phyloP scores from a whole-genome alignment of 2,888 invertebrate genomes.

The Xestia c-nigrum region DNA sequence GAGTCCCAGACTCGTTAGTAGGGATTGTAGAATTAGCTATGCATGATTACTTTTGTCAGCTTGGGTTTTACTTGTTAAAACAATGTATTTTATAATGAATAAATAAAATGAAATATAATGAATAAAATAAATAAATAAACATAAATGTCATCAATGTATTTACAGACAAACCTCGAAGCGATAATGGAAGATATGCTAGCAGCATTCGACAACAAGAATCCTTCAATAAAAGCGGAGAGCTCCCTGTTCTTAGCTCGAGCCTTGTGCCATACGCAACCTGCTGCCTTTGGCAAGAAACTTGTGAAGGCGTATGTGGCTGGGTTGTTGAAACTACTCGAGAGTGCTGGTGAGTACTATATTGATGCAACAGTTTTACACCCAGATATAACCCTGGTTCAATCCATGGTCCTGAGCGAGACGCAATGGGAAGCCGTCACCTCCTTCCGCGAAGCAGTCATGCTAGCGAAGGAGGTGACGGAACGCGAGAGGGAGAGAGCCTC shows the following conservation, averaged over 20 bases:
- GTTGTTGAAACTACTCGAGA: slow-evolving; percentile 94
- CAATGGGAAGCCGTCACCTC: too few species aligned
- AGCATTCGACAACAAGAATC: slow-evolving; percentile 97
- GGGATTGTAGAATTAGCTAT: too few species aligned
- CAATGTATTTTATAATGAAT: too few species aligned
- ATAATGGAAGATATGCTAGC: slow-evolving; percentile 96
- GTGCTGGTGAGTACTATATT: slow-evolving; percentile 90
- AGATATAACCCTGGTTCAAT: neutral
- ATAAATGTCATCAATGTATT: neutral
- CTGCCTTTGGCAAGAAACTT: slow-evolving; percentile 96
- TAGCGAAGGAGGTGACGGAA: too few species aligned
- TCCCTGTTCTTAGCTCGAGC: slow-evolving; percentile 96
- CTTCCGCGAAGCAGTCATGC: too few species aligned
- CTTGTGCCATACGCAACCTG: slow-evolving; percentile 95
- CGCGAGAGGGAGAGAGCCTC: too few species aligned
- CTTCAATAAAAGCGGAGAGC: slow-evolving; percentile 96
- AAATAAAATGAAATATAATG: too few species aligned
- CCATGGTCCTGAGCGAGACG: too few species aligned
- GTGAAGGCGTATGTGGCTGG: slow-evolving; percentile 95
- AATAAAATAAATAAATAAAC: neutral
- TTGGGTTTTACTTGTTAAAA: too few species aligned
- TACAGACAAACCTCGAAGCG: slow-evolving; percentile 94
- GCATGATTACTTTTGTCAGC: too few species aligned
- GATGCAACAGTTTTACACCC: neutral
- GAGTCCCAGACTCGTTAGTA: too few species aligned